A percentile compares a stretch with the other conserved stretches of the same genome.
Conservation (phyloP, 1,140 invertebrate species). For the Leptinotarsa lineolata region DNA sequence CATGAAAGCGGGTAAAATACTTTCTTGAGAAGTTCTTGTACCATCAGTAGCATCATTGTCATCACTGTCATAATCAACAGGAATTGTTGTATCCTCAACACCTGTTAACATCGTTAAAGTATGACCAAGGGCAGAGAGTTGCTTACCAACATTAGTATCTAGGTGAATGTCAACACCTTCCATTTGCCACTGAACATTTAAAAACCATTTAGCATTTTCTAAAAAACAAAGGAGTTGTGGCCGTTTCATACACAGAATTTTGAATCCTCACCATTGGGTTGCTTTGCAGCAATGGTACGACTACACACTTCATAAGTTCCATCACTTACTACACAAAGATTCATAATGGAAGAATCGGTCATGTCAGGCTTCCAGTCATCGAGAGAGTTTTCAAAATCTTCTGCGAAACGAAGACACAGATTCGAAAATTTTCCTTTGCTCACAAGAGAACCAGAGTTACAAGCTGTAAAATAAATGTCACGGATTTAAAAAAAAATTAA, state of each 20-base stretch:
- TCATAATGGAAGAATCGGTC: slow-evolving; percentile 83
- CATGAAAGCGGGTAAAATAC: slow-evolving; percentile 80
- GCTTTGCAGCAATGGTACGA: slow-evolving; percentile 80
- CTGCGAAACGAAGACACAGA: slow-evolving; percentile 90
- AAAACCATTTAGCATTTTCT: slow-evolving; percentile 97
- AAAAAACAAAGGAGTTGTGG: slow-evolving; percentile 4
- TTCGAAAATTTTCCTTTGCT: slow-evolving; percentile 82
- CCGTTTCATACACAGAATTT: too few relatives aligned
- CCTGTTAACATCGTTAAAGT: slow-evolving; percentile 93
- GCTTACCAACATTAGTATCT: slow-evolving; percentile 95
- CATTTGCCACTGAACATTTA: slow-evolving; percentile 99
- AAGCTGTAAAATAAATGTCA: slow-evolving; percentile 58
- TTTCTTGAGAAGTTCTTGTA: slow-evolving; percentile 66
- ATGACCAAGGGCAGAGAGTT: slow-evolving; percentile 88
- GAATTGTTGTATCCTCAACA: slow-evolving; percentile 77
- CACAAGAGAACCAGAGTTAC: slow-evolving; percentile 78
- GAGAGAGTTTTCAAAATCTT: slow-evolving; percentile 93
- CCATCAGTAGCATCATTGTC: slow-evolving; percentile 74
- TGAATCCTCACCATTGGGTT: slow-evolving; percentile 61
- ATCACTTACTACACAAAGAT: slow-evolving; percentile 95
- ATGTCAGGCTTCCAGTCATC: slow-evolving; percentile 97
- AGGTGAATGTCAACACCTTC: slow-evolving; percentile 97
- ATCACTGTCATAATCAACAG: slow-evolving; percentile 77
- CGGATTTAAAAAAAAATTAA: too few relatives aligned
- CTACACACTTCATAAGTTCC: slow-evolving; percentile 98